phyloP scores from a whole-genome alignment of 2,888 invertebrate genomes.

The Lamproptera curius region DNA sequence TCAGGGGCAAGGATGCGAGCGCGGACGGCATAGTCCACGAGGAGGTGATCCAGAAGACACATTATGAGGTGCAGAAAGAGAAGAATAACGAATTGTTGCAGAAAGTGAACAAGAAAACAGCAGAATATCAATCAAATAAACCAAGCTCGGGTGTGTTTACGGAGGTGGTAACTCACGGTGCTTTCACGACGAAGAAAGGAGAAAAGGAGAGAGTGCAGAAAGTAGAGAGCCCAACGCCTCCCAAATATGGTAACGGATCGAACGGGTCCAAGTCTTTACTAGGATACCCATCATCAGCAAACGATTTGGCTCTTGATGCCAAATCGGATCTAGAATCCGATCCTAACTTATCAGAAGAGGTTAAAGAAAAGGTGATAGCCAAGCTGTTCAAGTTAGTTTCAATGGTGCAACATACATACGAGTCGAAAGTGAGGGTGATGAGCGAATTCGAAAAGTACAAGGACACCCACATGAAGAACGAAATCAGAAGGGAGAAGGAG shows the following conservation, averaged over 20 bases:
- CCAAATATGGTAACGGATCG: slow-evolving; percentile 39
- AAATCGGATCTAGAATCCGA: slow-evolving; percentile 71
- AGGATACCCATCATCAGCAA: slow-evolving; percentile 69
- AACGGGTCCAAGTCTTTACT: slow-evolving; percentile 55
- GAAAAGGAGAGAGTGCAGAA: slow-evolving; percentile 44
- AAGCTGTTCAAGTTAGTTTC: slow-evolving; percentile 64
- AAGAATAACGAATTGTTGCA: slow-evolving; percentile 60
- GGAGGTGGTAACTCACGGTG: slow-evolving; percentile 67
- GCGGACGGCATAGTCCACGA: slow-evolving; percentile 44
- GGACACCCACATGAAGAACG: slow-evolving; percentile 62
- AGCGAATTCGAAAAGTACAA: slow-evolving; percentile 67
- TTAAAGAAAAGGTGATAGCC: slow-evolving; percentile 66
- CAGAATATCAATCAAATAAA: slow-evolving; percentile 62
- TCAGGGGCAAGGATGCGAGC: slow-evolving; percentile 30
- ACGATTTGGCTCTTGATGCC: slow-evolving; percentile 65
- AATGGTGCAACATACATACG: slow-evolving; percentile 69
- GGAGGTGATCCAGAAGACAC: slow-evolving; percentile 53
- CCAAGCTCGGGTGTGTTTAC: slow-evolving; percentile 67
- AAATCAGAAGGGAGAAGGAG: slow-evolving; percentile 61
- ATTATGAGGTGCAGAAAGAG: slow-evolving; percentile 59
- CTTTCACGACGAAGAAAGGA: slow-evolving; percentile 56
- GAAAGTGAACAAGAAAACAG: slow-evolving; percentile 62
- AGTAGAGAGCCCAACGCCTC: slow-evolving; percentile 36
- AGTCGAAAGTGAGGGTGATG: slow-evolving; percentile 68
- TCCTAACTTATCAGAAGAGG: slow-evolving; percentile 57